Evolutionary conservation across 1,140 invertebrate genomes (phyloP), one percentile per base, ranked within the genome.

Genomic region (Drosophila ercepeae): DNA sequence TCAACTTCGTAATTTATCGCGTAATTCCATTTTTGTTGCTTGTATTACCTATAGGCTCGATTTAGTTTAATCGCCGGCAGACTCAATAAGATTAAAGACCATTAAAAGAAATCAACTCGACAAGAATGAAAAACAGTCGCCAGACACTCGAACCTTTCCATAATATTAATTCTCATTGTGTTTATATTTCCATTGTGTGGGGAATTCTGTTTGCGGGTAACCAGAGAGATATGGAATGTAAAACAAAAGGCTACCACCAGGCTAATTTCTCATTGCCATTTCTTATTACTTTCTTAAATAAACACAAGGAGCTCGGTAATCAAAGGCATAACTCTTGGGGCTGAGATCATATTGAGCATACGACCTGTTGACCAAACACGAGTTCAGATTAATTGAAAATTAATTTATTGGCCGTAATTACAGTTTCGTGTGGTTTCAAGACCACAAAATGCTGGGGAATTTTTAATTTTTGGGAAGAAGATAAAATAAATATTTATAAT

Each of bases 1-100:
- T 27, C 1, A 29, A 7, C 13, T 11, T 18, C 6, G 7, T 7
- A 2, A 65, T 23, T 29, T 44, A 65, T 65, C 25, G 14, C 18
- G 4, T 11, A 45, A 25, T 60, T 60, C 6, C 14, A 7, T 6
- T 16, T n/a, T 60, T 39, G 3, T 11, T 13, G 7, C 34, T 44
- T 21, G 7, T 16, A 19, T 44, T 52, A 16, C 18, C 7, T 29
- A 19, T 52, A 27, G 59, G 45, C 45, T 65, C 19, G 60, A 65
- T 67, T 67, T 67, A 39, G 39, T 32, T 82, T 82, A 82, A 81
- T 81, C 78, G 65, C 41, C 34, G 59, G 42, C 72, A 50, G 60
- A 81, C 78, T 54, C 60, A 45, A 71, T 71, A 58, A 81, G 77
- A 81, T 81, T 81, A 82, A 59, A 61, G 44, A 18, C 61, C 27